Evolutionary conservation across 92 coral and sea anemone species (phyloP).

Genomic region (Zoanthus solanderi): DNA sequence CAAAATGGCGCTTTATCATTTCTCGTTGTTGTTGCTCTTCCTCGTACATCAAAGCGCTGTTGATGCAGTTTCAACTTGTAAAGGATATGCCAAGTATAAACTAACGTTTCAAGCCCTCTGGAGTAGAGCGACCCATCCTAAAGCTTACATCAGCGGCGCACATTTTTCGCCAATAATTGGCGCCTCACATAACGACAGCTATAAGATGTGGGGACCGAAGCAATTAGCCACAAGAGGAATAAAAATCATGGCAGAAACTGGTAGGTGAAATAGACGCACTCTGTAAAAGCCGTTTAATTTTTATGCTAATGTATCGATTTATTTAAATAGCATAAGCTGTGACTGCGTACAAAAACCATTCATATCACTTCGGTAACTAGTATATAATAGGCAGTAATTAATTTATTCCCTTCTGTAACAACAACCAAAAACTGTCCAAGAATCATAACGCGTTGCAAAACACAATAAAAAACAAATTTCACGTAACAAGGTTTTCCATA

Average conservation of each 20-base stretch:
- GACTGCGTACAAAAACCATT: too few relatives aligned
- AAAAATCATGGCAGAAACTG: conserved; percentile 64
- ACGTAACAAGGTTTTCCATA: too few relatives aligned
- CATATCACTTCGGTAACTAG: too few relatives aligned
- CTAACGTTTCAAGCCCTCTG: conserved; percentile 60
- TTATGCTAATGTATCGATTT: too few relatives aligned
- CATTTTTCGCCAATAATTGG: conserved; percentile 68
- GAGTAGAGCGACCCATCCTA: conserved; percentile 52
- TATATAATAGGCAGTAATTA: too few relatives aligned
- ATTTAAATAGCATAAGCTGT: too few relatives aligned
- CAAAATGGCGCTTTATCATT: not conserved
- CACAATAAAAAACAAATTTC: too few relatives aligned
- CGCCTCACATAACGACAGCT: conserved; percentile 61
- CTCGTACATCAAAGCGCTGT: not conserved
- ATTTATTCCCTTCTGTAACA: too few relatives aligned
- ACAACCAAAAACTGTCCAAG: too few relatives aligned
- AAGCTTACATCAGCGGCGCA: conserved; percentile 17
- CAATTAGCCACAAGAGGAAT: conserved; percentile 65
- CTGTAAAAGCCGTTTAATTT: too few relatives aligned
- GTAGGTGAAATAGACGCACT: conserved; percentile 25
- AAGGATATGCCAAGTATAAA: conserved; percentile 59
- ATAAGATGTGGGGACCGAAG: conserved; percentile 67
- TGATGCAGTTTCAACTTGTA: conserved; percentile 30
- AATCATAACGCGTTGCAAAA: too few relatives aligned
- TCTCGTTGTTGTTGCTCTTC: not conserved